Conservation (phyloP, 2,888 invertebrate genomes). For the Apodemia zela region DNA sequence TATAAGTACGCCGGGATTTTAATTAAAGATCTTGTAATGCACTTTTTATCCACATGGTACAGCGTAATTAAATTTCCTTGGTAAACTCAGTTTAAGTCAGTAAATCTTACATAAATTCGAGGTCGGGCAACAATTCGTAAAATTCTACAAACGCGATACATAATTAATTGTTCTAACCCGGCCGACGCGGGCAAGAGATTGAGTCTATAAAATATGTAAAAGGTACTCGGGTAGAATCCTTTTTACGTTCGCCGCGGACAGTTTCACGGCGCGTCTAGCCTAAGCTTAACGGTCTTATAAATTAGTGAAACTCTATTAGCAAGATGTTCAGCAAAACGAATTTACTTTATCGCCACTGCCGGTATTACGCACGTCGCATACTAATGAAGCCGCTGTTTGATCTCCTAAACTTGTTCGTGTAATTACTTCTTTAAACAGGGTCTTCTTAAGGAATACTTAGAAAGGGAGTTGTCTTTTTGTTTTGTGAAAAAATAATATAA, state of each 20-base stretch:
- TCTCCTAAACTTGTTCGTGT: constrained; percentile 65
- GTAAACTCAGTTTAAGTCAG: constrained; percentile 3
- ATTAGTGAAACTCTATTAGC: constrained; percentile 80
- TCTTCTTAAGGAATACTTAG: constrained; percentile 36
- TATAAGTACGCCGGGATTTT: constrained; percentile 63
- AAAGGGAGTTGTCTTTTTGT: constrained; percentile 2
- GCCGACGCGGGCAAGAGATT: constrained; percentile 54
- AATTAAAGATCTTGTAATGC: constrained; percentile 66
- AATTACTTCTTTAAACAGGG: constrained; percentile 78
- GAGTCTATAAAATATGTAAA: constrained; percentile 67
- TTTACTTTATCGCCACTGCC: constrained; percentile 77
- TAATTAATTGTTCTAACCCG: constrained; percentile 61
- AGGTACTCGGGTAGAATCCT: constrained; percentile 70
- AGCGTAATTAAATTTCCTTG: constrained; percentile 20
- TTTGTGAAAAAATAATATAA: not conserved
- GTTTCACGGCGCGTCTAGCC: constrained; percentile 51
- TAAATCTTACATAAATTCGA: constrained; percentile 16
- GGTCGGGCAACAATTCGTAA: constrained; percentile 47
- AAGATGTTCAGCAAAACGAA: constrained; percentile 77
- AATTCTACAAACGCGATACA: constrained; percentile 53
- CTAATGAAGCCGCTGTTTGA: constrained; percentile 57
- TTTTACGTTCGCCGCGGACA: constrained; percentile 68
- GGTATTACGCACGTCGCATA: constrained; percentile 65
- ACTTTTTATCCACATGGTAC: constrained; percentile 31
- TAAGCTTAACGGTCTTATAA: constrained; percentile 74